Conservation (phyloP, 2,113 vertebrate genomes). For the Collichthys lucidus region DNA sequence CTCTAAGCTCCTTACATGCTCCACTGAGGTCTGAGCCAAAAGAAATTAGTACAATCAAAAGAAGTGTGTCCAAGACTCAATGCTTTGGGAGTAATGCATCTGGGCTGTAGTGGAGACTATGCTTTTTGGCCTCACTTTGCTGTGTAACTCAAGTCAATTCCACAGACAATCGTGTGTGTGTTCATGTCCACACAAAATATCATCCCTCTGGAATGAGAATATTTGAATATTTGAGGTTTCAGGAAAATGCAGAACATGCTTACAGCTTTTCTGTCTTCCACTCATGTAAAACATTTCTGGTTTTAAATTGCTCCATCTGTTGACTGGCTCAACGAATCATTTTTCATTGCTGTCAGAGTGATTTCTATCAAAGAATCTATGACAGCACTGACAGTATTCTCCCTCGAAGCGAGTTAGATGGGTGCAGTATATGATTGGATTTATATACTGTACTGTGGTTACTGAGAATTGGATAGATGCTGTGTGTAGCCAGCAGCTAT, state of each 20-base stretch:
- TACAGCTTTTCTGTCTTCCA: neutral
- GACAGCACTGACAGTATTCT: constrained; percentile 27
- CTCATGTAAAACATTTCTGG: constrained; percentile 15
- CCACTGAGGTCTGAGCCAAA: constrained; percentile 32
- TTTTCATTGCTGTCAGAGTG: constrained; percentile 44
- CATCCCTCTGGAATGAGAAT: constrained; percentile 30
- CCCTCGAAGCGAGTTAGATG: constrained; percentile 19
- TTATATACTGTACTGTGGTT: constrained; percentile 23
- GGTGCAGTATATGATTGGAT: constrained; percentile 10
- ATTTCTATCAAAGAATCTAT: constrained; percentile 37
- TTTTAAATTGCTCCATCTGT: constrained; percentile 51
- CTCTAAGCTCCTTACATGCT: constrained; percentile 32
- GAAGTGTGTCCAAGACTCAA: constrained; percentile 11
- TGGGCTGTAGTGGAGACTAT: neutral
- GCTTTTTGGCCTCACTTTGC: constrained; percentile 13
- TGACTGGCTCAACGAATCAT: constrained; percentile 26
- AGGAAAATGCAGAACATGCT: constrained; percentile 24
- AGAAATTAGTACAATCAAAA: constrained; percentile 7
- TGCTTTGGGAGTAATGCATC: constrained; percentile 17
- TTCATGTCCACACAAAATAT: constrained; percentile 33
- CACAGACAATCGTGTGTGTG: constrained; percentile 23
- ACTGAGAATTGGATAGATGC: constrained; percentile 19
- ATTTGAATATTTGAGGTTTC: constrained; percentile 43
- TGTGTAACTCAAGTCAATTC: constrained; percentile 6
- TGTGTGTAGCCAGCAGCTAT: constrained; percentile 17